A percentile compares a stretch with the other conserved stretches of the same genome.
phyloP scores from a whole-genome alignment of 2,888 invertebrate genomes.

The Metopia argyrocephala region DNA sequence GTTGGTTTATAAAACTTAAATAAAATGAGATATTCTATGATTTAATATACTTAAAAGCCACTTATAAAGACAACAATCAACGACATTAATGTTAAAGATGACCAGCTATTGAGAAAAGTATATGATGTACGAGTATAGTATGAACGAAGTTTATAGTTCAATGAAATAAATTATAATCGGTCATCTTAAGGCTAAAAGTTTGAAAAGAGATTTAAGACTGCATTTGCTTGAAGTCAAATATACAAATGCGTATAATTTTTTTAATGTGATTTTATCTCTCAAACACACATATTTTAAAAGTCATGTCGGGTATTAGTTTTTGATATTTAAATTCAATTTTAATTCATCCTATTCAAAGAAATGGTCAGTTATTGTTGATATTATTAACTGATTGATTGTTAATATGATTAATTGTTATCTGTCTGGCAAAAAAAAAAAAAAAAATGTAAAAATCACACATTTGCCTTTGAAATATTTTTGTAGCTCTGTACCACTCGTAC shows the following conservation, averaged over 20 bases:
- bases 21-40: slow-evolving; percentile 30
- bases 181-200: background rate
- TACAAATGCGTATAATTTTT: background rate
- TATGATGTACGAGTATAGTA: too few relatives aligned
- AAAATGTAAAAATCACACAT: too few relatives aligned
- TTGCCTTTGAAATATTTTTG: too few relatives aligned
- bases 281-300: background rate
- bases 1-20: slow-evolving; percentile 24
- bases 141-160: too few relatives aligned
- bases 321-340: background rate
- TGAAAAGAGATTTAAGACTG: background rate
- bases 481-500: too few relatives aligned
- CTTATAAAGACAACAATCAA: background rate
- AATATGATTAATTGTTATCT: too few relatives aligned
- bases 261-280: background rate
- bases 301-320: background rate
- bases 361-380: too few relatives aligned
- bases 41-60: slow-evolving; percentile 54
- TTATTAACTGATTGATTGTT: too few relatives aligned
- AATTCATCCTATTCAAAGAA: too few relatives aligned
- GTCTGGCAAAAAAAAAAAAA: too few relatives aligned
- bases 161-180: background rate
- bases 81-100: too few relatives aligned
- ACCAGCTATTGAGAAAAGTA: too few relatives aligned
- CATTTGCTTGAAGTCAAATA: background rate